phyloP scores from a whole-genome alignment of 2,888 invertebrate genomes.

The Tetheella fluctuosa region DNA sequence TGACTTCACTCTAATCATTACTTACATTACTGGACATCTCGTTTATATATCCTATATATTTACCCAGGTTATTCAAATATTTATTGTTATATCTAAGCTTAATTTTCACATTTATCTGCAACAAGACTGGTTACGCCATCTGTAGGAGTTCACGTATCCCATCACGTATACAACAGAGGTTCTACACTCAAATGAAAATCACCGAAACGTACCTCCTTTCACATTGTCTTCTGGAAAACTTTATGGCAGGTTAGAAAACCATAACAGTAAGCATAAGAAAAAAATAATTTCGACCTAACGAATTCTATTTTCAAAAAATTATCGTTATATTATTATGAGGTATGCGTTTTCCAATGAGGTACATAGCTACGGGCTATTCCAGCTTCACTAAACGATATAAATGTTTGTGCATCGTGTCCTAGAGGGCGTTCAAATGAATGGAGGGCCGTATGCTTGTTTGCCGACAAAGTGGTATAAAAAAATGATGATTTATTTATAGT shows the following conservation, averaged over 20 bases:
- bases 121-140: slow-evolving; percentile 10
- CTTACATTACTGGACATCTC: no score
- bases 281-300: not conserved
- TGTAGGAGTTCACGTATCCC: not conserved
- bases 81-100: not conserved
- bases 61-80: no score
- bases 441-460: no score
- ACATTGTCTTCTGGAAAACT: not conserved
- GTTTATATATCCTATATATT: no score
- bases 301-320: no score
- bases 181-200: not conserved
- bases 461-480: no score
- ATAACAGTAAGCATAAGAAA: not conserved
- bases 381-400: not conserved
- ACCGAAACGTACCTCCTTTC: not conserved
- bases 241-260: not conserved
- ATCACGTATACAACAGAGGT: not conserved
- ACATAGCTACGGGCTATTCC: not conserved
- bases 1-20: no score
- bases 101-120: not conserved
- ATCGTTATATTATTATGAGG: no score
- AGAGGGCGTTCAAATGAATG: not conserved
- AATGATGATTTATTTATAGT: no score
- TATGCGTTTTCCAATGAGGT: not conserved
- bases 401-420: not conserved